These are phyloP conservation scores for Sphaerodactylus townsendi DNA, from an alignment of 2,113 vertebrate species.

Conservation along the genomic window DNA sequence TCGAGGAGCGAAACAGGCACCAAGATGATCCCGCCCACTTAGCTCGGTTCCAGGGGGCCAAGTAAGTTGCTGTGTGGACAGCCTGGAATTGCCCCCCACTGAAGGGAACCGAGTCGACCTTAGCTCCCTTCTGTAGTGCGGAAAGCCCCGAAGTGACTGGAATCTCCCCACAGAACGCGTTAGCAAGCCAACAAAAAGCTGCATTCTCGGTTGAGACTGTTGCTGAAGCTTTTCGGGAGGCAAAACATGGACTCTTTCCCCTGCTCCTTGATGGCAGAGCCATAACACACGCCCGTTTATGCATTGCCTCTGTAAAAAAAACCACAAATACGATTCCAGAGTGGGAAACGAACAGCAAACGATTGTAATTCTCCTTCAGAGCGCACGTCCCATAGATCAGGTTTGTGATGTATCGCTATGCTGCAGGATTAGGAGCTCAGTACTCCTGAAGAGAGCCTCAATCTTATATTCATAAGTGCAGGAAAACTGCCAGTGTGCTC, in stretches of 20 bases:
- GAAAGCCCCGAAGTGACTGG: no score
- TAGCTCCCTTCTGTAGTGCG: no score
- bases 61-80: no score
- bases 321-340: not conserved
- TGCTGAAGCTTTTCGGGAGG: slow-evolving; percentile 4
- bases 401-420: not conserved
- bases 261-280: not conserved
- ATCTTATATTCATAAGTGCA: slow-evolving; percentile 2
- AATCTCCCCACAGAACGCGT: no score
- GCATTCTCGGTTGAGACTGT: not conserved
- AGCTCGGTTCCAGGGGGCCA: no score
- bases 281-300: not conserved
- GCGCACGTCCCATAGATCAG: not conserved
- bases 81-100: no score
- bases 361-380: not conserved
- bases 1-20: no score
- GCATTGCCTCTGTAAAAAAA: accelerated
- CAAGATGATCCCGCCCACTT: no score
- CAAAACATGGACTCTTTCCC: not conserved
- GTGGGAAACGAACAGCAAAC: not conserved
- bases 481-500: not conserved
- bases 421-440: not conserved
- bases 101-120: no score
- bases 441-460: not conserved
- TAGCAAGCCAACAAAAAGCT: not conserved